Evolutionary conservation across 2,888 invertebrate genomes (phyloP), one percentile per base, ranked within the genome.

Genomic region (Teinopalpus imperialis): DNA sequence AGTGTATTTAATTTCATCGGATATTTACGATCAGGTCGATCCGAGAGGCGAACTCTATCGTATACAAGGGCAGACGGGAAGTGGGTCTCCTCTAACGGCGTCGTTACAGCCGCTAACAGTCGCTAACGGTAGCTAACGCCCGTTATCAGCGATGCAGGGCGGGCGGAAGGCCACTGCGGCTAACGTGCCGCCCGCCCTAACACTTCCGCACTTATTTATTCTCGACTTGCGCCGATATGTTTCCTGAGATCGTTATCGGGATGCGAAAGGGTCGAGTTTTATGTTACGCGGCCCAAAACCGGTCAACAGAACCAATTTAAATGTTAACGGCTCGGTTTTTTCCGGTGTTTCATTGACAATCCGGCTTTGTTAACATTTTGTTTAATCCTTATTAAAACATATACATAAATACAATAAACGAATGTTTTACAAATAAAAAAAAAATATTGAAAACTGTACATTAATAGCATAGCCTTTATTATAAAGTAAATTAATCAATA

Each of bases 171-270:
- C 79, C 79, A 79, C 79, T 80, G 81, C 71, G 76, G 76, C 75
- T 68, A 71, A 70, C 74, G 65, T 67, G 65, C 76, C 75, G 69
- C 72, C 79, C 74, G 74, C 79, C 81, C 79, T 86, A 83, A 85
- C 83, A 81, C 82, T 77, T 85, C 85, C 86, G 85, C 75, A 82
- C 80, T 83, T 86, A 83, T 86, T 87, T 86, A 85, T 81, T 76
- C 61, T 55, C 76, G 63, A 57, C 65, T 69, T 69, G 66, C 57
- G 51, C 64, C 65, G 81, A 82, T 85, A 76, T 78, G 76, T 78
- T 82, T 82, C 85, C 83, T 75, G 71, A 59, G 76, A 82, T 82
- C 54, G 43, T 56, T 65, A 81, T 81, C 81, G 46, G 51, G 43
- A 21, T 36, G 26, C 29, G 21, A 46, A 47, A 44, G 44, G 44